Evolutionary conservation across 2,888 invertebrate species (phyloP), one percentile per base, ranked within the genome.

Genomic region (Aphodius sticticus): DNA sequence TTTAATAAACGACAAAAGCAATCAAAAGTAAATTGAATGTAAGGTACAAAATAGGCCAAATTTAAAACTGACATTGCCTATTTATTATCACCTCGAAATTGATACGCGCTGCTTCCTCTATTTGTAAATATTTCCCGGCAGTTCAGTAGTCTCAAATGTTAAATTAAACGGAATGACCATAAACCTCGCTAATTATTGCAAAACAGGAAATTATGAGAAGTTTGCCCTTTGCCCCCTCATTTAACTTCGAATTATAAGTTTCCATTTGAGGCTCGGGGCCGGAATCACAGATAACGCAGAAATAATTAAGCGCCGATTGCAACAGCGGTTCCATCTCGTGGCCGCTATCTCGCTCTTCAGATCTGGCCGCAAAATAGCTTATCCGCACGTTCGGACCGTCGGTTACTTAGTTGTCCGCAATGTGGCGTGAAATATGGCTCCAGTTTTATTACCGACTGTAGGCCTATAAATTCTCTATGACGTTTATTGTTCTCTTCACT

Each of bases 401-500:
- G 74, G 35, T 74, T 74, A 74, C 74, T 74, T 74, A 37, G 37
- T 74, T 37, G 74, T 74, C 36, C 74, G 74, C 74, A 12, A n/a
- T 74, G 36, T 7, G 36, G 36, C 74, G 35, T 74, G 74, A 74
- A 74, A 74, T 74, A 74, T 74, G 74, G 74, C n/a, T 74, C 74
- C 74, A 35, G 35, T 74, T 74, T 74, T 74, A 74, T 74, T 74
- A 74, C 74, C 74, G 35, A 74, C 74, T 74, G 74, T 74, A 74
- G 74, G 74, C 74, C 74, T 74, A 74, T 74, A 74, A 74, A 74
- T 74, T 74, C 37, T 35, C 26, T 74, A 74, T 74, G 74, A 74
- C 74, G 74, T 74, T 74, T 74, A 74, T 74, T 74, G 74, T 74
- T 36, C 74, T 35, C 74, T 37, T 74, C 74, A 74, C 74, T 74